These are phyloP conservation scores for Thamnaconus septentrionalis DNA, from an alignment of 2,113 vertebrate species.

Conservation along the genomic window DNA sequence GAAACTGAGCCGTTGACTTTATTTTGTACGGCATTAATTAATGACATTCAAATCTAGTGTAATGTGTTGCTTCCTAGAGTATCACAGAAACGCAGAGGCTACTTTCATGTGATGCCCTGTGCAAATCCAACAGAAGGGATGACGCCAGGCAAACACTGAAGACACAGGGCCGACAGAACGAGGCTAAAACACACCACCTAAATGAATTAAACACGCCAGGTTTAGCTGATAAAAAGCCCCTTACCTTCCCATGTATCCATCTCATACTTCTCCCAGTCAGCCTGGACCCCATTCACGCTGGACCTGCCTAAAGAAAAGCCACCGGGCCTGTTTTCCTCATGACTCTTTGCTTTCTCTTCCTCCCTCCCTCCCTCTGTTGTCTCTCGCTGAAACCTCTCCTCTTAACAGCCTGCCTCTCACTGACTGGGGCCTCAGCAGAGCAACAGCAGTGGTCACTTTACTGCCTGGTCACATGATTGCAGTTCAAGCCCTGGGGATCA, in stretches of 20 bases:
- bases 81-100: neutral
- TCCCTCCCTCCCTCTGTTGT: constrained; percentile 25
- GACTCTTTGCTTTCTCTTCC: constrained; percentile 52
- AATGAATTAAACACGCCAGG: neutral
- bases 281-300: constrained; percentile 83
- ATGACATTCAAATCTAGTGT: too few species aligned
- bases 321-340: constrained; percentile 72
- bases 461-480: constrained; percentile 89
- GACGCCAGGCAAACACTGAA: too few species aligned
- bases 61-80: too few species aligned
- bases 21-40: too few species aligned
- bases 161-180: neutral
- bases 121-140: too few species aligned
- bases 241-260: constrained; percentile 97
- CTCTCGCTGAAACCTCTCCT: constrained; percentile 58
- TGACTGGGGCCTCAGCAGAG: constrained; percentile 72
- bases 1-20: too few species aligned
- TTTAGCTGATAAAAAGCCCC: constrained; percentile 4
- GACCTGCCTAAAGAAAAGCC: constrained; percentile 69
- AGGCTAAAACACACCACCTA: neutral
- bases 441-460: constrained; percentile 88
- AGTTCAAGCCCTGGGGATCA: constrained; percentile 95
- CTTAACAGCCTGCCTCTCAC: constrained; percentile 75
- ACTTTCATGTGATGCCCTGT: neutral
- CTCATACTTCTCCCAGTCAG: constrained; percentile 83